Percentiles rank a stretch among this genome's conserved stretches.
Evolutionary conservation across 2,888 invertebrate species (phyloP).

Genomic region (Villa cingulata): DNA sequence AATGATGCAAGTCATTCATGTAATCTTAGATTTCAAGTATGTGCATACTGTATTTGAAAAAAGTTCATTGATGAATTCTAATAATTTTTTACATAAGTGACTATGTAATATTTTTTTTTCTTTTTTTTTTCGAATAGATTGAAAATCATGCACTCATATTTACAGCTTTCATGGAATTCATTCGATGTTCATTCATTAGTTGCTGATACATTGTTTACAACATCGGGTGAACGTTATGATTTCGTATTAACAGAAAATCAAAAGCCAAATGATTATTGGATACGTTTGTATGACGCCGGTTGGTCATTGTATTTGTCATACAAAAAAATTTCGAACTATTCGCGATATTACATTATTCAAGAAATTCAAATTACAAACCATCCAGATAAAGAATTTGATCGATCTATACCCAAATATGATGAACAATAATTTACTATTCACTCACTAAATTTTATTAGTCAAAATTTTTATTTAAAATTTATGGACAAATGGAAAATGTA

Average conservation of each 20-base stretch:
- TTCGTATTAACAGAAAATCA: constrained; percentile 35
- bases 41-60: not conserved
- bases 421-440: constrained; percentile 9
- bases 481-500: too few species aligned
- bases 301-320: constrained; percentile 20
- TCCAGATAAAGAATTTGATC: not conserved
- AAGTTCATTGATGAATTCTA: not conserved
- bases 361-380: constrained; percentile 1
- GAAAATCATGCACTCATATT: constrained; percentile 25
- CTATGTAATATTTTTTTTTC: not conserved
- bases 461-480: too few species aligned
- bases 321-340: constrained; percentile 18
- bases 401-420: constrained; percentile 13
- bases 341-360: constrained; percentile 21
- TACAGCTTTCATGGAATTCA: constrained; percentile 31
- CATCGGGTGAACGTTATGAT: constrained; percentile 40
- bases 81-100: not conserved
- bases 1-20: constrained; percentile 28
- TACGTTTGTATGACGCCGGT: constrained; percentile 19
- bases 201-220: constrained; percentile 23
- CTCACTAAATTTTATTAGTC: too few species aligned
- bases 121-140: constrained; percentile 16
- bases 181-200: constrained; percentile 20
- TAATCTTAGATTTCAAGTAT: constrained; percentile 26
- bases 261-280: constrained; percentile 24